Evolutionary conservation across 2,797 vertebrate species (phyloP), one percentile per base, ranked within the genome.

Genomic region (Pipistrellus pygmaeus): DNA sequence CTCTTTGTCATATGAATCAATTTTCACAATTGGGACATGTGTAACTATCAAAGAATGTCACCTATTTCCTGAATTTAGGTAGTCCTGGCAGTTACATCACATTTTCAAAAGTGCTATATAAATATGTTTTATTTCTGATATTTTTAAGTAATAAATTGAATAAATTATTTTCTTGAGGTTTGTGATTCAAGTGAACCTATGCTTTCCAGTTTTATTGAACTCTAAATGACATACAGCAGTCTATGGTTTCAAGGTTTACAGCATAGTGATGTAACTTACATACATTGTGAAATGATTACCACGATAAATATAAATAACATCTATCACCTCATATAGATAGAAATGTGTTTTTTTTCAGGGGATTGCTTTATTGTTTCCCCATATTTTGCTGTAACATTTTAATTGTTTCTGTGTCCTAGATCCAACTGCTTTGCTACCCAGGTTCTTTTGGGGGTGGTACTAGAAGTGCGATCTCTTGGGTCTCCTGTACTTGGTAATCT

Each of bases 61-160:
- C 12, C 57, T 18, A 15, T 75, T 3, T 55, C 30, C n/a, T 73
- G 1, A 69, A 76, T 44, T 78, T 93, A 75, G 10, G 60, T n/a
- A 10, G 8, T 8, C 3, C 44, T 44, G 44, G 44, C 44, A 44
- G 44, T 44, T 44, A 44, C 44, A 44, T 44, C 44, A 44, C 44
- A 44, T 44, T 44, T 44, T 44, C 44, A 44, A 44, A 44, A 44
- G 44, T 44, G 44, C 44, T 44, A 44, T 44, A 44, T 44, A 44
- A 44, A 9, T 44, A 44, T 91, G 77, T 46, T 38, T 80, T 8
- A 32, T 66, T 87, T 57, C 10, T 76, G 17, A 44, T 83, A 57
- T 57, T 82, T 82, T 87, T 76, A 93, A 71, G 64, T 64, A 78
- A 18, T 25, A 64, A 77, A 64, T 41, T 85, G 32, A 93, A 71